These are phyloP conservation scores for Hippocampus comes DNA, from an alignment of 2,113 vertebrate species.

Conservation along the genomic window DNA sequence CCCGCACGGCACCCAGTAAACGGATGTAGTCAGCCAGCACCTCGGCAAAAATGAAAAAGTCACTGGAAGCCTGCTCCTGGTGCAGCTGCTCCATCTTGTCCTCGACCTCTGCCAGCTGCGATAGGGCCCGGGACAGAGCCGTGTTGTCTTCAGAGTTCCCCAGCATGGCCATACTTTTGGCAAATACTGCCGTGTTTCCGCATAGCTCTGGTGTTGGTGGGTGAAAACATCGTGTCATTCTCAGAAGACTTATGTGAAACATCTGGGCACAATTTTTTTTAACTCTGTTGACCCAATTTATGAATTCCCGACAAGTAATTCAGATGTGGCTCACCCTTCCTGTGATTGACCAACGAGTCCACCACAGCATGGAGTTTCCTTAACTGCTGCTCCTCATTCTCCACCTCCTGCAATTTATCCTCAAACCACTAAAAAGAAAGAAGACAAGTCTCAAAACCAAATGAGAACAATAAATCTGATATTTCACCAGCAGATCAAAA, in stretches of 20 bases:
- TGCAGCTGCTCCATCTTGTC: conserved; percentile 95
- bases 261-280: conserved; percentile 4
- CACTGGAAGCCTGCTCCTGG: conserved; percentile 87
- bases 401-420: conserved; percentile 94
- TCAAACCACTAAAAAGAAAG: conserved; percentile 88
- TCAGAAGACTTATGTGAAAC: not conserved
- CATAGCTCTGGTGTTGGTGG: conserved; percentile 74
- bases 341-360: conserved; percentile 88
- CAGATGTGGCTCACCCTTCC: conserved; percentile 80
- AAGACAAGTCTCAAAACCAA: not conserved
- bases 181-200: conserved; percentile 87
- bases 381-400: conserved; percentile 89
- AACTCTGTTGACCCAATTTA: not conserved
- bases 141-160: conserved; percentile 97
- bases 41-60: conserved; percentile 91
- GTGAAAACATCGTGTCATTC: conserved; percentile 13
- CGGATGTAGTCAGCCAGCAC: conserved; percentile 91
- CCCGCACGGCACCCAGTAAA: conserved; percentile 81
- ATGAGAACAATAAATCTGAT: not conserved
- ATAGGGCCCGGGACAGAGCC: conserved; percentile 87
- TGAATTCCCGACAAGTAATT: not conserved
- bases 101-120: conserved; percentile 94
- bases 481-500: not conserved
- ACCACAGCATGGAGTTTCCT: conserved; percentile 87
- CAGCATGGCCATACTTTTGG: conserved; percentile 95